A percentile compares a stretch with the other conserved stretches of the same genome.
Conservation (phyloP, 2,888 invertebrate genomes). For the Augiades crinisus region DNA sequence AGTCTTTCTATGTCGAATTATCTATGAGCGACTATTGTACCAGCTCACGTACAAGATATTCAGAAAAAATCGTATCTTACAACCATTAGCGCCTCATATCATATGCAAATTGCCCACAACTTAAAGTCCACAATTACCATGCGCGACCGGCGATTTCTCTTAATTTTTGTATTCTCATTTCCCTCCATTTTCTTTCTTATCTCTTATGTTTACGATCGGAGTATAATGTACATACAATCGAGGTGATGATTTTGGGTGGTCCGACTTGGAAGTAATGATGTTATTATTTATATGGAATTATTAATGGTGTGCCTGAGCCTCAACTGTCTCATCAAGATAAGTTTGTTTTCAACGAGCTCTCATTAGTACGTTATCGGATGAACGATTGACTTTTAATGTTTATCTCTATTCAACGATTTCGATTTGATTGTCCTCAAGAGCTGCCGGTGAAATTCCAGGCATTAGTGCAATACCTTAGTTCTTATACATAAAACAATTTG, state of each 20-base stretch:
- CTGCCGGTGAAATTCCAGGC: constrained; percentile 37
- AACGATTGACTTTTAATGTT: constrained; percentile 67
- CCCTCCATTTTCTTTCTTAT: constrained; percentile 60
- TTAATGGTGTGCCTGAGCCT: constrained; percentile 60
- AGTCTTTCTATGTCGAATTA: too few relatives aligned
- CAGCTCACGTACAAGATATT: constrained; percentile 57
- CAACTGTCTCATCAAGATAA: constrained; percentile 75
- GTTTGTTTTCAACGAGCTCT: constrained; percentile 69
- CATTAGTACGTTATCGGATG: constrained; percentile 70
- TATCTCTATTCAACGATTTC: constrained; percentile 58
- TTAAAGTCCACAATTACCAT: constrained; percentile 57
- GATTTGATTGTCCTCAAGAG: constrained; percentile 53
- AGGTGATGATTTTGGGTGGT: constrained; percentile 81
- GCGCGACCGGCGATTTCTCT: constrained; percentile 51
- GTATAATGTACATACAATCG: constrained; percentile 49
- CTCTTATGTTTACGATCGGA: constrained; percentile 58
- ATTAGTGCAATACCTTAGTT: constrained; percentile 6
- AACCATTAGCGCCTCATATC: constrained; percentile 72
- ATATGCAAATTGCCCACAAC: constrained; percentile 69
- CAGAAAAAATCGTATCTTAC: constrained; percentile 61
- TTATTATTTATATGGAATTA: constrained; percentile 73
- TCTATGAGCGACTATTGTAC: constrained; percentile 64
- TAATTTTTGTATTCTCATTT: constrained; percentile 57
- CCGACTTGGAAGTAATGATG: constrained; percentile 65
- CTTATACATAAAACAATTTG: background rate